Evolutionary conservation across 2,113 vertebrate species (phyloP).

Genomic region (Anhinga anhinga): DNA sequence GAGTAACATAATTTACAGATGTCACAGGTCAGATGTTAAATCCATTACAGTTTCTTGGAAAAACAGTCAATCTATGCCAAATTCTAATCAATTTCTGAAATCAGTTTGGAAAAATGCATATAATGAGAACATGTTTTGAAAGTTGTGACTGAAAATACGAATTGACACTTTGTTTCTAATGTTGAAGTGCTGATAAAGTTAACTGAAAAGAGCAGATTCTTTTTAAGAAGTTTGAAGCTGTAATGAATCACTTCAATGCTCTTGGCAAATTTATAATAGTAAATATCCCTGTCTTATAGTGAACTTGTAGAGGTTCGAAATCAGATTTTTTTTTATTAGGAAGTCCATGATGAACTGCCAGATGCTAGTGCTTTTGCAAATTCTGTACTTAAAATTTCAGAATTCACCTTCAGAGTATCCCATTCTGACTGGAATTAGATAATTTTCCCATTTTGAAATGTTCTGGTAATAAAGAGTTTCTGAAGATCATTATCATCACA

Average conservation of each 20-base stretch:
- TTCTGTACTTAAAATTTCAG: not conserved
- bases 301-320: not conserved
- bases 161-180: too few relatives aligned
- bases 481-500: not conserved
- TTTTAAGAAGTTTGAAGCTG: not conserved
- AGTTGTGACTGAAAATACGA: too few relatives aligned
- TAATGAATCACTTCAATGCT: not conserved
- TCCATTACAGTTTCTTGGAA: not conserved
- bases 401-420: not conserved
- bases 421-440: not conserved
- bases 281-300: not conserved
- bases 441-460: too few relatives aligned
- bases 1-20: not conserved
- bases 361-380: not conserved
- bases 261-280: not conserved
- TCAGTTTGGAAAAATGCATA: not conserved
- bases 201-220: not conserved
- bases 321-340: not conserved
- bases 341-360: not conserved
- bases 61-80: not conserved
- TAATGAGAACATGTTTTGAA: not conserved
- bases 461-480: not conserved
- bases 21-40: not conserved
- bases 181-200: not conserved
- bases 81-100: not conserved